phyloP scores from a whole-genome alignment of 2,797 vertebrate species.

The Staurois parvus region DNA sequence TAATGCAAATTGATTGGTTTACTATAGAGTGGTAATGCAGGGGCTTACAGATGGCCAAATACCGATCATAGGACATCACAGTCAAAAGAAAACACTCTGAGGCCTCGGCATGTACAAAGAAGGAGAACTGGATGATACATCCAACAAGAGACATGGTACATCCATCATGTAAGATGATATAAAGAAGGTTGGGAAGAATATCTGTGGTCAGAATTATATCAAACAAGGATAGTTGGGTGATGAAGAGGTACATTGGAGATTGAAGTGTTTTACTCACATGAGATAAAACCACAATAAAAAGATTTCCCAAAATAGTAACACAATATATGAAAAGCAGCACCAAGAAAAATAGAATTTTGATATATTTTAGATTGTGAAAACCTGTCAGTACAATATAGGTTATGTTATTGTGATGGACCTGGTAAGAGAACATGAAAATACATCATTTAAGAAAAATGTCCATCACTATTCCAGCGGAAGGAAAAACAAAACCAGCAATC shows the following conservation, averaged over 20 bases:
- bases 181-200: conserved; percentile 3
- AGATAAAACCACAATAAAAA: neutral
- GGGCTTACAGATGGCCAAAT: neutral
- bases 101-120: neutral
- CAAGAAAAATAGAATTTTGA: neutral
- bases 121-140: conserved; percentile 12
- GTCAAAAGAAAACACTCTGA: conserved; percentile 13
- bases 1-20: neutral
- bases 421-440: neutral
- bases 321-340: neutral
- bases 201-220: conserved; percentile 14
- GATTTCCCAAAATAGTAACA: neutral
- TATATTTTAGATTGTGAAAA: neutral
- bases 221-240: conserved; percentile 13
- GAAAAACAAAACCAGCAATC: no score
- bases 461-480: no score
- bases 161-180: neutral
- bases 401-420: neutral
- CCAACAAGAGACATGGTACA: conserved; percentile 6
- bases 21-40: neutral
- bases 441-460: no score
- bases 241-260: conserved; percentile 33
- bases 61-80: neutral
- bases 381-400: neutral
- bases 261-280: neutral